Evolutionary conservation across 2,113 vertebrate species (phyloP).

Genomic region (Corythornis vintsioides): DNA sequence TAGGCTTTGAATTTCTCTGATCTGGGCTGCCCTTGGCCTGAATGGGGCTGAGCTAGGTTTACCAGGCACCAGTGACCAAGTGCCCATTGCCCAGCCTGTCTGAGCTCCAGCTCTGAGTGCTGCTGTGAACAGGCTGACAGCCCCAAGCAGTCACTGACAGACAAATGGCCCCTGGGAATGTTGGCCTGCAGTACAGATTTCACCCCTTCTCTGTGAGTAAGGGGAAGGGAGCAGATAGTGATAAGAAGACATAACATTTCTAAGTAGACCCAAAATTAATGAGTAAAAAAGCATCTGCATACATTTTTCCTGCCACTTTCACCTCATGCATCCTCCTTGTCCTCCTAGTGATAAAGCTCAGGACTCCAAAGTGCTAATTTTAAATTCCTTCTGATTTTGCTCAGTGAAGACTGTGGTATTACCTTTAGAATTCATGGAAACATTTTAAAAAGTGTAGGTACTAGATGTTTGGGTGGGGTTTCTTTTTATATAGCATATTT

Average conservation of each 20-base stretch:
- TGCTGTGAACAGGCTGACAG: rapidly evolving
- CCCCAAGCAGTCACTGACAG: rapidly evolving
- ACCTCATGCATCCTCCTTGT: background rate
- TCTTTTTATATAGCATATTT: background rate
- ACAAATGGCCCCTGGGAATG: rapidly evolving
- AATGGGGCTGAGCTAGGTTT: background rate
- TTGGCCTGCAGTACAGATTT: rapidly evolving
- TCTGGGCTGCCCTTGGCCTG: background rate
- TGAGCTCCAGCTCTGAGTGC: background rate
- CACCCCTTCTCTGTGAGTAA: background rate
- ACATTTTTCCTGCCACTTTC: background rate
- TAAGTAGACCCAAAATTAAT: background rate
- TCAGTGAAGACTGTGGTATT: background rate
- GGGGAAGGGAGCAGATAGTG: rapidly evolving
- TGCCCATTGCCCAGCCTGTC: background rate
- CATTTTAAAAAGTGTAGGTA: background rate
- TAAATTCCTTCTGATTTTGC: background rate
- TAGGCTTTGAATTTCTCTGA: background rate
- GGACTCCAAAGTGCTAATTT: background rate
- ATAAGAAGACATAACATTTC: background rate
- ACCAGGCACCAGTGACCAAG: rapidly evolving
- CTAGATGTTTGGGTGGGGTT: too few species aligned
- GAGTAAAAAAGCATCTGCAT: background rate
- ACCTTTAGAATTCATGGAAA: background rate
- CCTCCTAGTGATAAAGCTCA: background rate